Conservation (phyloP, 2,113 vertebrate genomes). For the Lepisosteus oculatus region DNA sequence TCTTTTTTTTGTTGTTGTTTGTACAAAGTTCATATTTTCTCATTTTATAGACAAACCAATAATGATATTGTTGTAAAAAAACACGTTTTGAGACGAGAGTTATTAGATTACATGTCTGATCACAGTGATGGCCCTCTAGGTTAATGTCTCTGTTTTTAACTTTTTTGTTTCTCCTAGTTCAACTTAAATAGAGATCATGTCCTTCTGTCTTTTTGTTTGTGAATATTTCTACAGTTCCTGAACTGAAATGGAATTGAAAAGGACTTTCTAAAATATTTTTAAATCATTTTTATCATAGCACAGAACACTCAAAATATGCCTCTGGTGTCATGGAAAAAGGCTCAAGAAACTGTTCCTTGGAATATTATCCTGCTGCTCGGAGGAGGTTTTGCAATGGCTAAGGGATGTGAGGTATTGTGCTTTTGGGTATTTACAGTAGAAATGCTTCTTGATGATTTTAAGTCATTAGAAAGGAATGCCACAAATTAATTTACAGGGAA, state of each 20-base stretch:
- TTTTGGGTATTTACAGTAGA: too few relatives aligned
- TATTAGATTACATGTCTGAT: too few relatives aligned
- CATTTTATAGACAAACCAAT: too few relatives aligned
- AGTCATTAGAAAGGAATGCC: too few relatives aligned
- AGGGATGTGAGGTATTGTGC: conserved; percentile 85
- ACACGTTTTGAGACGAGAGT: too few relatives aligned
- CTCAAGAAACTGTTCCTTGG: conserved; percentile 89
- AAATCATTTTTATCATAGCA: conserved; percentile 54
- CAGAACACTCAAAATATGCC: conserved; percentile 77
- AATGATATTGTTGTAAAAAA: too few relatives aligned
- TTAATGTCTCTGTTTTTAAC: background rate
- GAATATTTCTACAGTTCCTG: background rate
- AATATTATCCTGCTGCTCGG: conserved; percentile 91
- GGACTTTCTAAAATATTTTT: conserved; percentile 27
- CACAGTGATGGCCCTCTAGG: too few relatives aligned
- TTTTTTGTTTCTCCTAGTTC: background rate
- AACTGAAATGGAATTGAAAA: background rate
- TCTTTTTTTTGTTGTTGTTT: too few relatives aligned
- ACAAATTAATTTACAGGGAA: too few relatives aligned
- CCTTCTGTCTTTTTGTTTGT: background rate
- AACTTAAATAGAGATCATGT: background rate
- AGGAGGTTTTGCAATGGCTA: conserved; percentile 97
- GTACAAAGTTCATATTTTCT: too few relatives aligned
- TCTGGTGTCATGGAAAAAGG: conserved; percentile 86
- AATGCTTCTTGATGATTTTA: too few relatives aligned